These are phyloP conservation scores for Didymodactylos carnosus DNA, from an alignment of 2,888 invertebrate species.

Conservation along the genomic window DNA sequence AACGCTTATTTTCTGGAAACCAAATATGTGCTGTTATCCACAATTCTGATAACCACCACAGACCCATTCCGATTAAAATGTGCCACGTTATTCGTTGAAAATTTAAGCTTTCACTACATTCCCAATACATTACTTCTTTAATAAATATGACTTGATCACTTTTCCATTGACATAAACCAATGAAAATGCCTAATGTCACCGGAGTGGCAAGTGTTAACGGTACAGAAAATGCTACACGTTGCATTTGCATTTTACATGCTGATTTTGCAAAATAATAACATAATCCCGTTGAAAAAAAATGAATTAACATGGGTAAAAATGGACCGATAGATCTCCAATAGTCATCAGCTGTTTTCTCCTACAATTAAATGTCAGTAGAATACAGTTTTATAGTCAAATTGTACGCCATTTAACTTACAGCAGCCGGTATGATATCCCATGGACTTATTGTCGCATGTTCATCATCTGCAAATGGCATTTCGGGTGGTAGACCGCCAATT, in stretches of 20 bases:
- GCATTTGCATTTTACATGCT: slow-evolving; percentile 71
- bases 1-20: slow-evolving; percentile 87
- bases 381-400: too few species aligned
- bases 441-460: slow-evolving; percentile 1
- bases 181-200: slow-evolving; percentile 17
- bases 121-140: slow-evolving; percentile 13
- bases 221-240: slow-evolving; percentile 20
- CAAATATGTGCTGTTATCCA: slow-evolving; percentile 93
- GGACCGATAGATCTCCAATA: slow-evolving; percentile 14
- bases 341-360: slow-evolving; percentile 14
- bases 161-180: slow-evolving; percentile 11
- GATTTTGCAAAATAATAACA: slow-evolving; percentile 84
- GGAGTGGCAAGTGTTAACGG: slow-evolving; percentile 21
- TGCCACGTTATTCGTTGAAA: slow-evolving; percentile 9
- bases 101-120: slow-evolving; percentile 7
- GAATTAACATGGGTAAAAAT: slow-evolving; percentile 40
- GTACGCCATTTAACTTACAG: too few species aligned
- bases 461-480: not conserved
- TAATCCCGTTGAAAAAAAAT: slow-evolving; percentile 60
- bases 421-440: slow-evolving; percentile 5
- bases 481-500: not conserved
- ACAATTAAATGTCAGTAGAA: too few species aligned
- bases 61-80: slow-evolving; percentile 16
- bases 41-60: slow-evolving; percentile 73
- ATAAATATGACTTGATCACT: slow-evolving; percentile 8